Evolutionary conservation across 2,797 vertebrate species (phyloP).

Genomic region (Microchirus variegatus): DNA sequence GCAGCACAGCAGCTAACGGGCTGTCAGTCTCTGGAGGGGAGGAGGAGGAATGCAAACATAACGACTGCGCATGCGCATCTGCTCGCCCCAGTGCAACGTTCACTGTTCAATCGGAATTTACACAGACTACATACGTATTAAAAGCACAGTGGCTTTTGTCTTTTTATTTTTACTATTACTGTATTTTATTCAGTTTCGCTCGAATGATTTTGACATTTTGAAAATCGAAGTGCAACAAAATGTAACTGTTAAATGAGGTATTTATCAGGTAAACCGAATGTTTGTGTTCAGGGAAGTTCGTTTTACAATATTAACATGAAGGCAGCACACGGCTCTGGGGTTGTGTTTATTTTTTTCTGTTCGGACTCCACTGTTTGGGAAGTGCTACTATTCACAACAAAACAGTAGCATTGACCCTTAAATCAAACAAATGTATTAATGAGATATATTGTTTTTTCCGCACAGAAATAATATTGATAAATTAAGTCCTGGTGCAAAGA

Average conservation of each 20-base stretch:
- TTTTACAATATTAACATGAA: neutral
- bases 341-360: slow-evolving; percentile 35
- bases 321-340: slow-evolving; percentile 18
- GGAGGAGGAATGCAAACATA: slow-evolving; percentile 64
- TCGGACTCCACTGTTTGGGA: slow-evolving; percentile 16
- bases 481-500: too few species aligned
- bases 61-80: slow-evolving; percentile 44
- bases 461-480: too few species aligned
- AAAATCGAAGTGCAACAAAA: neutral
- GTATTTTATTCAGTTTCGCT: too few species aligned
- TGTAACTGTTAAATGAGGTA: neutral
- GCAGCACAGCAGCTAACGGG: slow-evolving; percentile 53
- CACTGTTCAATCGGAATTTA: neutral
- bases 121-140: neutral
- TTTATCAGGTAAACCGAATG: neutral
- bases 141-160: too few species aligned
- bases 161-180: too few species aligned
- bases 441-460: neutral
- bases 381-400: slow-evolving; percentile 19
- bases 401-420: neutral
- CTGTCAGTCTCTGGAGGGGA: slow-evolving; percentile 58
- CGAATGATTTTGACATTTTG: neutral
- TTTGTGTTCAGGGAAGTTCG: too few species aligned
- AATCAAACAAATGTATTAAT: neutral
- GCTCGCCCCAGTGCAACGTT: slow-evolving; percentile 13